Evolutionary conservation across 2,797 vertebrate genomes (phyloP).

Genomic region (Hydrolagus colliei): DNA sequence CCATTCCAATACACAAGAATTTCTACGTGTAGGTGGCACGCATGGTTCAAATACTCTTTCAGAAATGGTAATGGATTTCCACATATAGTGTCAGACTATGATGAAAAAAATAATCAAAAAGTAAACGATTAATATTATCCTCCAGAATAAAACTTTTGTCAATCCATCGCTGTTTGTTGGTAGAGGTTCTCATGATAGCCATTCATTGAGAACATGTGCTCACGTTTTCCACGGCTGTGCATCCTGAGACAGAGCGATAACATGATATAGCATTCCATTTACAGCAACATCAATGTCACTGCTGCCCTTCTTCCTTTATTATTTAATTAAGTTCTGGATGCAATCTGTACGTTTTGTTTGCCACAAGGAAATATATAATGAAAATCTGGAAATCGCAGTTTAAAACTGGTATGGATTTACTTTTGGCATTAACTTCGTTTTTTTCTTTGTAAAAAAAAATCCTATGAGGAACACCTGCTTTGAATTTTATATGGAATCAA

Average conservation of each 20-base stretch:
- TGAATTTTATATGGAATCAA: background rate
- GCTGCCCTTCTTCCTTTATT: background rate
- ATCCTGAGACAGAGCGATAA: background rate
- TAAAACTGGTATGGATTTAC: background rate
- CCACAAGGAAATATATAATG: constrained; percentile 4
- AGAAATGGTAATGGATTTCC: no score
- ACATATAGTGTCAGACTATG: no score
- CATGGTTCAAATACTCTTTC: no score
- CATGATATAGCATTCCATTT: constrained; percentile 20
- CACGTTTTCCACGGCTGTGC: background rate
- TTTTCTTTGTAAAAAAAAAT: background rate
- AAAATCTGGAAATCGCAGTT: background rate
- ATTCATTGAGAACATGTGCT: background rate
- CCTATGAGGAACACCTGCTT: no score
- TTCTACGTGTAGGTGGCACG: no score
- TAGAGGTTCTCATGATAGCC: background rate
- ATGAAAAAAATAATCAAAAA: no score
- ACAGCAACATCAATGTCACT: background rate
- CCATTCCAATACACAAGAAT: no score
- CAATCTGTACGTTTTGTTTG: constrained; percentile 3
- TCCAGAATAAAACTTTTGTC: background rate
- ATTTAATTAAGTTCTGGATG: background rate
- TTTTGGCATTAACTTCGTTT: background rate
- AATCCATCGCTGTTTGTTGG: background rate
- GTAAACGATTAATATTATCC: no score